These are phyloP conservation scores for Dendrocopos noguchii DNA, from an alignment of 2,113 vertebrate genomes.

Conservation along the genomic window DNA sequence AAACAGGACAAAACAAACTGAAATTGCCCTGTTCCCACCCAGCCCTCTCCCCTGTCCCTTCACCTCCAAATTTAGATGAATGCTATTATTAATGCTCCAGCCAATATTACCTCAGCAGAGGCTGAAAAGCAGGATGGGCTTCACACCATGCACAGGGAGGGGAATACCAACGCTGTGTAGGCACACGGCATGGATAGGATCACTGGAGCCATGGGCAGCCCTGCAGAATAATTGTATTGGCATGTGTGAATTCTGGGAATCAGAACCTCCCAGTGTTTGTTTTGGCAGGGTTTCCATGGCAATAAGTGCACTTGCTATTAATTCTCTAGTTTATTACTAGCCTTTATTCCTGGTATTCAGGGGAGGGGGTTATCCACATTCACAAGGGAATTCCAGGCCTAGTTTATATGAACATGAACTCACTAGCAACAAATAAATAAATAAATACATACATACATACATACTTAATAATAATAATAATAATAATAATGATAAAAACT, in stretches of 20 bases:
- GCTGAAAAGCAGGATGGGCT: not conserved
- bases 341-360: not conserved
- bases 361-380: not conserved
- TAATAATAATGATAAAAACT: too few species aligned
- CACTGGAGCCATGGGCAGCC: not conserved
- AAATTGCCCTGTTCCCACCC: slow-evolving; percentile 24
- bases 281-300: slow-evolving; percentile 27
- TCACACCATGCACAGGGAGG: not conserved
- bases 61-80: not conserved
- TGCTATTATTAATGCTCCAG: not conserved
- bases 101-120: not conserved
- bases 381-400: too few species aligned
- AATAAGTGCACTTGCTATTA: not conserved
- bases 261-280: not conserved
- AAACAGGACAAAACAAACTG: slow-evolving; percentile 61
- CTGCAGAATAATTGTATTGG: slow-evolving; percentile 6
- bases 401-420: too few species aligned
- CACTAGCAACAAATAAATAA: too few species aligned
- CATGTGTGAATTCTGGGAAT: slow-evolving; percentile 51
- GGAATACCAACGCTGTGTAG: not conserved
- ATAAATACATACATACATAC: too few species aligned
- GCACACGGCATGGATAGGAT: not conserved
- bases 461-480: too few species aligned
- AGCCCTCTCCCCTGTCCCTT: not conserved
- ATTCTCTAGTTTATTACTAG: not conserved